Percentiles rank a stretch among this genome's conserved stretches.
Evolutionary conservation across 2,888 invertebrate species (phyloP).

Genomic region (Philopedon plagiatum): DNA sequence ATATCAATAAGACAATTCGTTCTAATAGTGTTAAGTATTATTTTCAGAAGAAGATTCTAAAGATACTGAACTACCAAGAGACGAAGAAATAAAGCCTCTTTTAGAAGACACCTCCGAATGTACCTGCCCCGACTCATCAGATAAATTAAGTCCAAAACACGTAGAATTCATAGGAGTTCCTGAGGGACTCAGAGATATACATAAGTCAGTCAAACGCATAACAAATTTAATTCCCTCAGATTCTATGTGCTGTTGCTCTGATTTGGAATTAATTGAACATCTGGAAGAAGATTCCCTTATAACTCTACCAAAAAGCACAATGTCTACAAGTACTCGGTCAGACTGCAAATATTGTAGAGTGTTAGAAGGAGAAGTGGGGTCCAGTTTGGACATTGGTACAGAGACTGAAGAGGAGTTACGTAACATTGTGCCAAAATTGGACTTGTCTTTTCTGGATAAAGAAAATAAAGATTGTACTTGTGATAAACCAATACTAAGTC

Average conservation of each 20-base stretch:
- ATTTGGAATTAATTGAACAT: constrained; percentile 26
- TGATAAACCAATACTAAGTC: constrained; percentile 36
- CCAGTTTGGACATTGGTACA: constrained; percentile 19
- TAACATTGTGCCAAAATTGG: constrained; percentile 44
- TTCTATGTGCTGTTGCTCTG: constrained; percentile 38
- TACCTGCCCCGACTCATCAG: constrained; percentile 13
- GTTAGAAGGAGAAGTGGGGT: constrained; percentile 2
- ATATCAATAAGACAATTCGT: no score
- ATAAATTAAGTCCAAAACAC: constrained; percentile 23
- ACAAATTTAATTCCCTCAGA: constrained; percentile 21
- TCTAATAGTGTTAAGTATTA: no score
- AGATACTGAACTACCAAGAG: not conserved
- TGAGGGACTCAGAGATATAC: not conserved
- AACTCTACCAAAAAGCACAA: constrained; percentile 44
- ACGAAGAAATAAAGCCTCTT: constrained; percentile 3
- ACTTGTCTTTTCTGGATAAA: constrained; percentile 40
- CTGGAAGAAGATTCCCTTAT: constrained; percentile 17
- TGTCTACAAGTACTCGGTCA: constrained; percentile 44
- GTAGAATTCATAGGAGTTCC: constrained; percentile 49
- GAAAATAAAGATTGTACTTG: constrained; percentile 14
- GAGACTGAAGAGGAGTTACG: constrained; percentile 42
- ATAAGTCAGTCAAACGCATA: constrained; percentile 24
- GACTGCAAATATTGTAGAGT: constrained; percentile 42
- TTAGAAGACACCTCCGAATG: not conserved
- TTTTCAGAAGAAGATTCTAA: not conserved